Percentiles rank a stretch among this genome's conserved stretches.
Evolutionary conservation across 2,888 invertebrate genomes (phyloP).

Genomic region (Morpho helenor): DNA sequence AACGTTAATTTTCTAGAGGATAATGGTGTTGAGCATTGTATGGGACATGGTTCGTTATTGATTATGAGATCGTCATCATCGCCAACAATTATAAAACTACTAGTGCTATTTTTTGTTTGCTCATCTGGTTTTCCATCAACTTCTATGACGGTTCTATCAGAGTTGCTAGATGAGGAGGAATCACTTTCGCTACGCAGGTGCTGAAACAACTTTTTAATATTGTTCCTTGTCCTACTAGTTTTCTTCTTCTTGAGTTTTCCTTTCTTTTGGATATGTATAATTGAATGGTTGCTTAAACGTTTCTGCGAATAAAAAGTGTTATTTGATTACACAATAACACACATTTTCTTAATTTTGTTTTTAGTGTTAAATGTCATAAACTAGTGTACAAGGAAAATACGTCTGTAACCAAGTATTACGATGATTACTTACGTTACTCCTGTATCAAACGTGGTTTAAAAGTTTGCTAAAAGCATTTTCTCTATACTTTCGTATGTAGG

Average conservation of each 20-base stretch:
- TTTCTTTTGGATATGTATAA: slow-evolving; percentile 27
- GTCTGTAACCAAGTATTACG: no score
- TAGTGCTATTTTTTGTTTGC: slow-evolving; percentile 13
- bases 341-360: no score
- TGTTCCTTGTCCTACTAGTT: slow-evolving; percentile 29
- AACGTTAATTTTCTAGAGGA: slow-evolving; percentile 16
- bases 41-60: slow-evolving; percentile 27
- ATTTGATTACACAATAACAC: no score
- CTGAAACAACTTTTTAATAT: slow-evolving; percentile 38
- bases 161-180: slow-evolving; percentile 19
- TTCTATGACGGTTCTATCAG: slow-evolving; percentile 30
- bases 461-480: no score
- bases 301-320: slow-evolving; percentile 7
- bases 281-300: slow-evolving; percentile 2
- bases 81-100: slow-evolving; percentile 33
- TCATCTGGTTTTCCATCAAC: slow-evolving; percentile 24
- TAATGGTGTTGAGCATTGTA: slow-evolving; percentile 53
- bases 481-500: no score
- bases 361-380: no score
- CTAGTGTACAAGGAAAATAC: no score
- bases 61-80: slow-evolving; percentile 38
- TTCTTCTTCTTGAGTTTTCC: slow-evolving; percentile 32
- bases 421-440: no score
- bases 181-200: slow-evolving; percentile 33
- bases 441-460: no score